Evolutionary conservation across 2,888 invertebrate genomes (phyloP).

Genomic region (Scotopteryx bipunctaria): DNA sequence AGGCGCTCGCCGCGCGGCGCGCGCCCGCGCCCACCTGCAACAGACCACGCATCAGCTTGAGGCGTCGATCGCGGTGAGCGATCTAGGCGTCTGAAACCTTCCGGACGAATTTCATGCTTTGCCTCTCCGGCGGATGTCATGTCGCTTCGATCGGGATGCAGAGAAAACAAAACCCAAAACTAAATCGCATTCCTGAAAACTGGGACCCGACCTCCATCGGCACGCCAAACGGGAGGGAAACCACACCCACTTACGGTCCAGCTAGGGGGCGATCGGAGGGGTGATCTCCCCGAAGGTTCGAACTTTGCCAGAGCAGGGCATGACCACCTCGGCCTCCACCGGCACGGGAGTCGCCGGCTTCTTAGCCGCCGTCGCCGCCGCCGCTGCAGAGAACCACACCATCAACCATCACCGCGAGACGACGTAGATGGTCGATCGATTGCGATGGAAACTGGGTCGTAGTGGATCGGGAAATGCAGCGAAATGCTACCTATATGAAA

Average conservation of each 20-base stretch:
- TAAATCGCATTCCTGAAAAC: slow-evolving; percentile 31
- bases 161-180: slow-evolving; percentile 36
- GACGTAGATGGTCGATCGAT: slow-evolving; percentile 9
- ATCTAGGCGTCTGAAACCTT: slow-evolving; percentile 11
- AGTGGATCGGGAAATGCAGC: slow-evolving; percentile 7
- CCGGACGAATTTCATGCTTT: slow-evolving; percentile 5
- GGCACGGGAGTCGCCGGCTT: slow-evolving; percentile 44
- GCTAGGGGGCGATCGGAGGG: slow-evolving; percentile 61
- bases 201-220: slow-evolving; percentile 19
- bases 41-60: not conserved
- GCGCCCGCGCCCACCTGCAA: slow-evolving; percentile 69
- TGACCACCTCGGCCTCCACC: slow-evolving; percentile 62
- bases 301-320: slow-evolving; percentile 75
- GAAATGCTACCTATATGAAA: slow-evolving; percentile 13
- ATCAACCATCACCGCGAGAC: slow-evolving; percentile 13
- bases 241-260: slow-evolving; percentile 63
- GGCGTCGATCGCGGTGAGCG: not conserved
- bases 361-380: slow-evolving; percentile 44
- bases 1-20: slow-evolving; percentile 81
- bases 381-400: slow-evolving; percentile 34
- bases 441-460: slow-evolving; percentile 11
- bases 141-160: slow-evolving; percentile 23
- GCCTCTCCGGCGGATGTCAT: slow-evolving; percentile 9
- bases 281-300: slow-evolving; percentile 60
- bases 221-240: slow-evolving; percentile 42